Percentiles rank a stretch among this genome's conserved stretches.
These are phyloP conservation scores for Neolamprologus sp. DNA, from an alignment of 2,113 vertebrate genomes.

Conservation along the genomic window DNA sequence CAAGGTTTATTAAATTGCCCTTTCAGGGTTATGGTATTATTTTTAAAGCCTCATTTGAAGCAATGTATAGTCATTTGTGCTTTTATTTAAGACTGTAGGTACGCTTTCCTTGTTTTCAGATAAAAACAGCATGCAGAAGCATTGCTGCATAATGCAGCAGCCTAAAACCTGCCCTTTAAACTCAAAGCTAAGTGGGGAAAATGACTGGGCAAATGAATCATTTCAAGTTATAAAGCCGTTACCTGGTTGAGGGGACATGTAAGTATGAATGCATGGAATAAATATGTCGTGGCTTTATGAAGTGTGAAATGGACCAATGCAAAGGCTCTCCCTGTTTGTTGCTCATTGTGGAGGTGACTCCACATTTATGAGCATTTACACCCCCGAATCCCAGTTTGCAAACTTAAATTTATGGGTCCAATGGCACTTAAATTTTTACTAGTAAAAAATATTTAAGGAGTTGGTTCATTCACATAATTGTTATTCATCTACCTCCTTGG, in stretches of 20 bases:
- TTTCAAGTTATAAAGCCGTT: constrained; percentile 32
- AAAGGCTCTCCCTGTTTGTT: constrained; percentile 29
- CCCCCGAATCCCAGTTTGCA: constrained; percentile 25
- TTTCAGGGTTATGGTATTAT: constrained; percentile 33
- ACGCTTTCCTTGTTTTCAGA: constrained; percentile 26
- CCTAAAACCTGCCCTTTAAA: constrained; percentile 27
- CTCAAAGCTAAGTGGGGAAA: constrained; percentile 24
- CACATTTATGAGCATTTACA: constrained; percentile 51
- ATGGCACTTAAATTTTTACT: constrained; percentile 33
- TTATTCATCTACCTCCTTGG: constrained; percentile 4
- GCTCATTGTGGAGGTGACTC: constrained; percentile 51
- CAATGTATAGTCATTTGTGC: constrained; percentile 19
- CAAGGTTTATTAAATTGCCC: constrained; percentile 25
- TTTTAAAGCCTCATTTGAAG: constrained; percentile 39
- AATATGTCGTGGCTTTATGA: constrained; percentile 60
- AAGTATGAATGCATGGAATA: constrained; percentile 54
- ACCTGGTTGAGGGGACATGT: constrained; percentile 27
- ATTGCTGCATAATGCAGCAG: constrained; percentile 8
- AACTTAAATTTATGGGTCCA: constrained; percentile 35
- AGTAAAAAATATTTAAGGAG: constrained; percentile 28
- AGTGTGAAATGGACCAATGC: constrained; percentile 61
- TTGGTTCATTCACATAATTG: constrained; percentile 30
- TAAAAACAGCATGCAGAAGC: constrained; percentile 34
- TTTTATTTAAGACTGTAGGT: constrained; percentile 35
- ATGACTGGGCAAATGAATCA: constrained; percentile 49